Conservation (phyloP, 2,797 vertebrate species). For the Catamblyrhynchus diadema region DNA sequence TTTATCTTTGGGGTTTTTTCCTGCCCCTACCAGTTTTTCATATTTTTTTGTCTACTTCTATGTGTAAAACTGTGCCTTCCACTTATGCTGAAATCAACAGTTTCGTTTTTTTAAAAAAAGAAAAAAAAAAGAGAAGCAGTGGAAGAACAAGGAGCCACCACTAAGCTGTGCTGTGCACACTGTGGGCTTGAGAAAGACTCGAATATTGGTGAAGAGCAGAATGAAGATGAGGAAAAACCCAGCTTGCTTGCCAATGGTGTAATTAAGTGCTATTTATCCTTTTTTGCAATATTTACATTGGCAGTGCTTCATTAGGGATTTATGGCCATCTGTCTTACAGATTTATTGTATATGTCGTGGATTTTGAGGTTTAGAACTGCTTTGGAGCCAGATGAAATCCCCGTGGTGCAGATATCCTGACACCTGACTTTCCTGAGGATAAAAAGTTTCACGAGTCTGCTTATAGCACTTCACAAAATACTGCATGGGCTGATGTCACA, state of each 20-base stretch:
- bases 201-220: neutral
- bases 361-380: constrained; percentile 8
- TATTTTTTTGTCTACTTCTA: fast-evolving
- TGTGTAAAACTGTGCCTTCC: neutral
- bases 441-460: neutral
- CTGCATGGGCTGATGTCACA: neutral
- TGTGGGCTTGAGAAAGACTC: neutral
- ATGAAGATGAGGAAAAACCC: neutral
- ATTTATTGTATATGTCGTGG: neutral
- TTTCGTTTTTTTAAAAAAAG: fast-evolving
- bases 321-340: constrained; percentile 40
- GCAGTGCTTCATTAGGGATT: constrained; percentile 32
- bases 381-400: neutral
- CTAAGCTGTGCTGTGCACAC: fast-evolving
- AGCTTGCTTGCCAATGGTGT: neutral
- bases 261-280: constrained; percentile 44
- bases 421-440: constrained; percentile 11
- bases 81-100: neutral
- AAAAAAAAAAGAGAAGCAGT: neutral
- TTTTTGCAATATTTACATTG: constrained; percentile 48
- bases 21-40: neutral
- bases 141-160: neutral
- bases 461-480: neutral
- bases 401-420: neutral
- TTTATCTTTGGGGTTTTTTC: fast-evolving